Evolutionary conservation across 2,888 invertebrate genomes (phyloP), one percentile per base, ranked within the genome.

Genomic region (Spilosoma lubricipeda): DNA sequence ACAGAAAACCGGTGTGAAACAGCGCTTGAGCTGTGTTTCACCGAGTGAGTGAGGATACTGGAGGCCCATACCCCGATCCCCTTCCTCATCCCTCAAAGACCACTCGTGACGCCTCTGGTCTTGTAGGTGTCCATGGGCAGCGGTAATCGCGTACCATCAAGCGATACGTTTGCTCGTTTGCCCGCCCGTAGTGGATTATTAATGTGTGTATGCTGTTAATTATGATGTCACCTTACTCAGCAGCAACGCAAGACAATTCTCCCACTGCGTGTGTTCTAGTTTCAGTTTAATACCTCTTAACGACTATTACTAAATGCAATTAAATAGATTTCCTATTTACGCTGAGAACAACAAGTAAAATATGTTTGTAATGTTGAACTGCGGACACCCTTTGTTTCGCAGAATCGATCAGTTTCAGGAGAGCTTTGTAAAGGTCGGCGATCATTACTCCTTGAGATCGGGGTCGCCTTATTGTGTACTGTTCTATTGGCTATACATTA

Each of bases 381-480:
- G 52, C 39, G 48, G 52, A 36, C 33, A 65, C 30, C 52, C 69
- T 73, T 65, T 73, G 65, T 73, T 70, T 73, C 36, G n/a, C 20
- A 66, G 27, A 52, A 52, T 39, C 65, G 52, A 70, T 73, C 48
- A 73, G 48, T 73, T 70, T n/a, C 70, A 64, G n/a, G 52, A 39
- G 68, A 70, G 65, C 69, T 39, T 27, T 23, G 39, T 65, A 48
- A 66, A 52, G 73, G 65, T 23, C 73, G 73, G 73, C 63, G 73
- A 52, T 63, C 69, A 73, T 73, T 73, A 69, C 68, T 73, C 68
- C 68, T 73, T 23, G 63, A 63, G 69, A 69, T 64, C 64, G 63
- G 39, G 69, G 39, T 69, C 45, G 69, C 36, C 48, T 27, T 65
- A 20, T 59, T 45, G 59, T 63, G 48, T 48, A 45, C 13, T 30